phyloP scores from a whole-genome alignment of 2,888 invertebrate species.

The Ganaspis brasiliensis region DNA sequence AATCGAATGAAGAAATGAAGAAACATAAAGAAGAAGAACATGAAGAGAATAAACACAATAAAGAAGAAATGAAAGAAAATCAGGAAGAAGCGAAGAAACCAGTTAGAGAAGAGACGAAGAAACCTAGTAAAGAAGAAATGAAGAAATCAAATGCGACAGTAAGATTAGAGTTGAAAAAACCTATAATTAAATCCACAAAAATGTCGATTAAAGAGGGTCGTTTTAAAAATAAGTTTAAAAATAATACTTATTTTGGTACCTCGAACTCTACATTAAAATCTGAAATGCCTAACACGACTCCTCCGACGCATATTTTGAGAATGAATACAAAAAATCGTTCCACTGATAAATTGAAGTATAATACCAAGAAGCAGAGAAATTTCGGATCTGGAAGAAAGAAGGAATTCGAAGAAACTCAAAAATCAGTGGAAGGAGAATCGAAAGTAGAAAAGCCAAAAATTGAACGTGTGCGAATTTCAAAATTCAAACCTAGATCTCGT shows the following conservation, averaged over 20 bases:
- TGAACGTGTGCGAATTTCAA: not conserved
- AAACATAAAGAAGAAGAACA: no score
- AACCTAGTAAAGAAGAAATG: not conserved
- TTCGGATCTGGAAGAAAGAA: not conserved
- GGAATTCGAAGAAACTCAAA: not conserved
- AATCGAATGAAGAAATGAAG: no score
- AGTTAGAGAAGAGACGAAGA: not conserved
- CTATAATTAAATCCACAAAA: not conserved
- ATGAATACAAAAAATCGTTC: constrained; percentile 7
- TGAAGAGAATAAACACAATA: not conserved
- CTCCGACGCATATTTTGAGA: constrained; percentile 18
- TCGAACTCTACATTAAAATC: not conserved
- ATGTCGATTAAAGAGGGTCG: not conserved
- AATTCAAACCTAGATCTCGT: constrained; percentile 7
- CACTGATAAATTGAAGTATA: not conserved
- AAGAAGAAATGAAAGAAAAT: not conserved
- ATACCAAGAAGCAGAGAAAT: not conserved
- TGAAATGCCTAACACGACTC: not conserved
- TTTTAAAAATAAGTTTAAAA: constrained; percentile 7
- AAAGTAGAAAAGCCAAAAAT: not conserved
- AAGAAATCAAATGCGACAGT: constrained; percentile 4
- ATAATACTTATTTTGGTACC: not conserved
- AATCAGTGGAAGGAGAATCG: not conserved
- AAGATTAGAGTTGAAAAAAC: constrained; percentile 7
- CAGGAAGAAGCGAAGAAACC: not conserved